These are phyloP conservation scores for Numida meleagris DNA, from an alignment of 2,113 vertebrate species.

Conservation along the genomic window DNA sequence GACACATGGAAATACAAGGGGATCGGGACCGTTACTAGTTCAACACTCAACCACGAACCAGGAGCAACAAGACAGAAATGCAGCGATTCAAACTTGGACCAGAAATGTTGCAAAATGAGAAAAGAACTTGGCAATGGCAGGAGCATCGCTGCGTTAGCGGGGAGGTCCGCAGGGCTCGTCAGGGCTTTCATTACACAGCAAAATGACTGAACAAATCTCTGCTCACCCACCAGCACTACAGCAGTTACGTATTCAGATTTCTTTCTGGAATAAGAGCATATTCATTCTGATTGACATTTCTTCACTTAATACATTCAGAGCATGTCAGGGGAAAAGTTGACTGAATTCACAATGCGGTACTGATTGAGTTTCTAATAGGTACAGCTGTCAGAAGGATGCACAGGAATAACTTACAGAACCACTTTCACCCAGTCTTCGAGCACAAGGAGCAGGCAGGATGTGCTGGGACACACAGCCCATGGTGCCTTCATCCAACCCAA, in stretches of 20 bases:
- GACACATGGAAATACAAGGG: not conserved
- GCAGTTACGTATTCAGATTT: conserved; percentile 12
- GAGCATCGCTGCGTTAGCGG: not conserved
- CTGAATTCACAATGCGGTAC: conserved; percentile 44
- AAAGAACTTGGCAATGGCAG: not conserved
- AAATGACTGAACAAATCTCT: not conserved
- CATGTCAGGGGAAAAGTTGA: conserved; percentile 40
- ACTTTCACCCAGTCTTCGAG: not conserved
- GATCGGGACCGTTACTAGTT: not conserved
- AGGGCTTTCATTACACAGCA: not conserved
- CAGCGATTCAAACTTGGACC: not conserved
- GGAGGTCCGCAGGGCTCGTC: not conserved
- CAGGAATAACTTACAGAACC: conserved; percentile 10
- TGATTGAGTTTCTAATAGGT: conserved; percentile 60
- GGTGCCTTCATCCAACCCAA: not conserved
- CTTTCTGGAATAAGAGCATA: conserved; percentile 50
- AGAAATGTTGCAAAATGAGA: not conserved
- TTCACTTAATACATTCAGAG: conserved; percentile 53
- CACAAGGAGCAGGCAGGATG: not conserved
- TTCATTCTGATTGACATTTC: conserved; percentile 52
- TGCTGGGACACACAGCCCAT: not conserved
- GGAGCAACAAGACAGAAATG: not conserved
- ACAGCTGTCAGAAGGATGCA: conserved; percentile 39
- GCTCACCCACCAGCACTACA: not conserved
- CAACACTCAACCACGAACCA: not conserved